Evolutionary conservation across 2,113 vertebrate genomes (phyloP).

Genomic region (Ciconia stormi): DNA sequence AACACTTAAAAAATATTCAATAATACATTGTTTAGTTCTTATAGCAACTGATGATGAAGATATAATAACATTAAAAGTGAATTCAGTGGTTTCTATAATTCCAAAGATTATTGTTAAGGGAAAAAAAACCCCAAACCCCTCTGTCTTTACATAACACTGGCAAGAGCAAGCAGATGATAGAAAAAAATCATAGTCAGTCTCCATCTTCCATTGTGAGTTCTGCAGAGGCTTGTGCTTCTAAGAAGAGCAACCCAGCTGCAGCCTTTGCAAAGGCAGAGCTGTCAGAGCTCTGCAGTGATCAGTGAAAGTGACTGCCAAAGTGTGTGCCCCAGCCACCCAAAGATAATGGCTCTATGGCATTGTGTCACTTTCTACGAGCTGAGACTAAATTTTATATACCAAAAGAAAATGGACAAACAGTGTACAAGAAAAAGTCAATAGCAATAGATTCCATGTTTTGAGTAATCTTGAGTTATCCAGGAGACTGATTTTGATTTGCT

Average conservation of each 20-base stretch:
- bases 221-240: not conserved
- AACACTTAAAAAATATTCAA: not conserved
- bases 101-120: not conserved
- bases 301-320: accelerated
- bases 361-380: not conserved
- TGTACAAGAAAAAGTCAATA: not conserved
- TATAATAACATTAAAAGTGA: not conserved
- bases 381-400: not conserved
- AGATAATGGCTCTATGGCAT: not conserved
- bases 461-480: not conserved
- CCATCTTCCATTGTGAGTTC: not conserved
- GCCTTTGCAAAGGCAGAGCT: not conserved
- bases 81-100: not conserved
- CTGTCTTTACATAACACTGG: not conserved
- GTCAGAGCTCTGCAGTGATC: not conserved
- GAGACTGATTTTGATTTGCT: not conserved
- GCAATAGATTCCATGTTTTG: not conserved
- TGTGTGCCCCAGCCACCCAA: not conserved
- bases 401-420: not conserved
- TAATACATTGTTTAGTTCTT: not conserved
- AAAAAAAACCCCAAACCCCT: not conserved
- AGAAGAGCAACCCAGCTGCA: not conserved
- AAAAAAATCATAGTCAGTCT: not conserved
- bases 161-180: not conserved
- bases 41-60: not conserved